These are phyloP conservation scores for Dunckerocampus dactyliophorus DNA, from an alignment of 2,113 vertebrate species.

Conservation along the genomic window DNA sequence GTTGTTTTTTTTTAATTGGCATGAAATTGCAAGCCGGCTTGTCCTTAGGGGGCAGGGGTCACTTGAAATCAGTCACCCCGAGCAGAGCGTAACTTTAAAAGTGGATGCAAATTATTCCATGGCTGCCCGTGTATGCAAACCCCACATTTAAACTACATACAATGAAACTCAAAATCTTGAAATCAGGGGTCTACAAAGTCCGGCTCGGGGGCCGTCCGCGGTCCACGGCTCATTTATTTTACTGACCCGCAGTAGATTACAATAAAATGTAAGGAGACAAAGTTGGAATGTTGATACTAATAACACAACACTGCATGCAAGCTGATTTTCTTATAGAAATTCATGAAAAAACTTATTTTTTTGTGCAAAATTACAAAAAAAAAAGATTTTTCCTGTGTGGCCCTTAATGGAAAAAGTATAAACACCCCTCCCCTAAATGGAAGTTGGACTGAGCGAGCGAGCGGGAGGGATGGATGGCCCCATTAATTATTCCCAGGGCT, in stretches of 20 bases:
- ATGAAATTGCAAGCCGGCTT: constrained; percentile 1
- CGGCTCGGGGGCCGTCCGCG: too few species aligned
- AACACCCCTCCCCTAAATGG: not conserved
- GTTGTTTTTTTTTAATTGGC: not conserved
- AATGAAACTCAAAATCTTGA: not conserved
- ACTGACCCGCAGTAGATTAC: too few species aligned
- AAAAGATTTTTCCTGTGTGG: too few species aligned
- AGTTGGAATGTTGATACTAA: not conserved
- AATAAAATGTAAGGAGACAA: not conserved
- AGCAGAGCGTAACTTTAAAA: not conserved
- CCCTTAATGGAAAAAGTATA: too few species aligned
- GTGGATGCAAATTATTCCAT: not conserved
- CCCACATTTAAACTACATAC: not conserved
- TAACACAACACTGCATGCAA: too few species aligned
- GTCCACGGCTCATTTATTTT: too few species aligned
- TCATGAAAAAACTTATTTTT: too few species aligned
- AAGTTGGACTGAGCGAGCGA: not conserved
- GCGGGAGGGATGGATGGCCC: constrained; percentile 8
- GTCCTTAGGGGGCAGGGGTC: not conserved
- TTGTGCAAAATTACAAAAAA: too few species aligned
- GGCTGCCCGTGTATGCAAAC: not conserved
- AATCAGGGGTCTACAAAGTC: too few species aligned
- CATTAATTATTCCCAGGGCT: constrained; percentile 14
- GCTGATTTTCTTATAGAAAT: too few species aligned
- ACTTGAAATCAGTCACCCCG: constrained; percentile 3